These are phyloP conservation scores for Isoperla grammatica DNA, from an alignment of 2,888 invertebrate genomes.

Conservation along the genomic window DNA sequence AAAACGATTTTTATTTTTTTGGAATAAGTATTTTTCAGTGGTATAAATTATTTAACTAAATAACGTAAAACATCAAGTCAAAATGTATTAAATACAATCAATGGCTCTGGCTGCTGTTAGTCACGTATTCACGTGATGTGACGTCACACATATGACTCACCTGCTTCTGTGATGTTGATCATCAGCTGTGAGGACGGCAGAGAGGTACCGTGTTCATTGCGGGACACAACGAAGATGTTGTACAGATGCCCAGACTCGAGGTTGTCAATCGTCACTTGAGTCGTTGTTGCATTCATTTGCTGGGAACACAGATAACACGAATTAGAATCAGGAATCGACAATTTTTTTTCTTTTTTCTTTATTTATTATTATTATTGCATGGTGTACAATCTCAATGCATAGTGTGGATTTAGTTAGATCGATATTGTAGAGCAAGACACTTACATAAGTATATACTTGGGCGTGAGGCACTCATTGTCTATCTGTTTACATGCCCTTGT, in stretches of 20 bases:
- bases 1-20: no score
- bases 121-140: no score
- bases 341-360: no score
- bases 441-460: constrained; percentile 12
- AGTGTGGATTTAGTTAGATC: no score
- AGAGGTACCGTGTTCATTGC: constrained; percentile 72
- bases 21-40: no score
- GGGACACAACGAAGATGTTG: constrained; percentile 72
- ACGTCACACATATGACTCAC: constrained; percentile 42
- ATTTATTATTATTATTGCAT: constrained; percentile 12
- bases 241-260: constrained; percentile 66
- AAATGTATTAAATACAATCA: no score
- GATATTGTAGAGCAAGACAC: no score
- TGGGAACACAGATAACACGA: constrained; percentile 40
- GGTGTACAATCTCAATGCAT: no score
- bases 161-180: constrained; percentile 59
- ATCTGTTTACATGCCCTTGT: no score
- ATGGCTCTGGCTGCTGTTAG: no score
- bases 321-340: background rate
- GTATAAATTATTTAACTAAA: no score
- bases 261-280: constrained; percentile 53
- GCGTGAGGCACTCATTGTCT: background rate
- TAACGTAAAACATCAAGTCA: no score
- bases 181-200: constrained; percentile 74
- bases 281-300: constrained; percentile 65